phyloP scores from a whole-genome alignment of 2,888 invertebrate genomes.

The Furcula furcula region DNA sequence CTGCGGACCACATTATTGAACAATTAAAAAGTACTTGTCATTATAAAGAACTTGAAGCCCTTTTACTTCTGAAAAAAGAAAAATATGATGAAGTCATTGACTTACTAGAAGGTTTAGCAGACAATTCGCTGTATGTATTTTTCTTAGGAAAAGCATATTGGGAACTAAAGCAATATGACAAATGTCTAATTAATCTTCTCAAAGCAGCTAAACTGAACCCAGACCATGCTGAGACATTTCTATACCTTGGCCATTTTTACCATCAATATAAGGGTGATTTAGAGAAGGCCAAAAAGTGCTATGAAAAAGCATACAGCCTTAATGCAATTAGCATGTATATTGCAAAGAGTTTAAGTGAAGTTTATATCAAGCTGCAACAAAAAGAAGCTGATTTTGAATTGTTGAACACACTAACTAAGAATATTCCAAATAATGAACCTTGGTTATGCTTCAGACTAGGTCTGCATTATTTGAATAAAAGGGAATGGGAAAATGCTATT shows the following conservation, averaged over 20 bases:
- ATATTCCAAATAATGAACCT: constrained; percentile 76
- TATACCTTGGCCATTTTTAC: constrained; percentile 90
- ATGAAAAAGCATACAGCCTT: constrained; percentile 90
- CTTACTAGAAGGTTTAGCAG: constrained; percentile 65
- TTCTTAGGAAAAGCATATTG: constrained; percentile 84
- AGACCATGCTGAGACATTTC: constrained; percentile 87
- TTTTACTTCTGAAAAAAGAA: constrained; percentile 70
- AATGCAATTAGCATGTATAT: constrained; percentile 85
- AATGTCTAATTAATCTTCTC: constrained; percentile 84
- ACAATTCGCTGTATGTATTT: constrained; percentile 77
- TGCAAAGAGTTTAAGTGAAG: constrained; percentile 88
- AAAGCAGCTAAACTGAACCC: constrained; percentile 88
- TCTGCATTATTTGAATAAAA: constrained; percentile 87
- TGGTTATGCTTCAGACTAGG: constrained; percentile 94
- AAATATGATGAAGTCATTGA: constrained; percentile 79
- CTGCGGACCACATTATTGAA: constrained; percentile 46
- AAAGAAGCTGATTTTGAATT: constrained; percentile 84
- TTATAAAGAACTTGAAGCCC: constrained; percentile 69
- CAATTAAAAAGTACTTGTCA: constrained; percentile 49
- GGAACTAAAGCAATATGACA: constrained; percentile 80
- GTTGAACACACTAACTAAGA: constrained; percentile 70
- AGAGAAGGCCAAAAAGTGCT: constrained; percentile 90
- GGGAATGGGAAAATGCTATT: constrained; percentile 88
- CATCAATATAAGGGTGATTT: constrained; percentile 82
- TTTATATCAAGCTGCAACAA: constrained; percentile 86